Evolutionary conservation across 2,888 invertebrate genomes (phyloP), one percentile per base, ranked within the genome.

Genomic region (Pecten maximus): DNA sequence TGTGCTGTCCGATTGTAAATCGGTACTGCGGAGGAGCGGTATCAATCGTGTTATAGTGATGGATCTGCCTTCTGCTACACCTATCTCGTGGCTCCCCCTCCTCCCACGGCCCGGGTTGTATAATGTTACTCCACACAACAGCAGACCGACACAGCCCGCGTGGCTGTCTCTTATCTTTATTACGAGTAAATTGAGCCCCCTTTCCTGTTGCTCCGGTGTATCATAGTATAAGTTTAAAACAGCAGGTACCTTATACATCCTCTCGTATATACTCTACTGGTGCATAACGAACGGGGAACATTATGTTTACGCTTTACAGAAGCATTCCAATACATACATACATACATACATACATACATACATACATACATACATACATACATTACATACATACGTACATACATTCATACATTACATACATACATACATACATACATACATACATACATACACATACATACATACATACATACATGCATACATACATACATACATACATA

Each of bases 111-210:
- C 35, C 74, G 8, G 28, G 35, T 74, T 74, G 74, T 74, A 74
- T 74, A 74, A 74, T 35, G 16, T 74, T 74, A 28, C 74, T 74
- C 74, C 74, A 74, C 74, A 35, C 54, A 54, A 54, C 54, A 19
- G n/a, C n/a, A 54, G 23, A 54, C 54, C 54, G 54, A 54, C 74
- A 74, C 74, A 23, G 74, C 74, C 74, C 28, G 74, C 16, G 74
- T 35, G 74, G 74, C 74, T 8, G 28, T 35, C 12, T 74, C 74
- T 74, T 74, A 74, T 74, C 74, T 74, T 74, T 74, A 74, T 74
- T 74, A 74, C 74, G 15, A 74, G 74, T 74, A 74, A 74, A 74
- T 74, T 74, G 74, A 74, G 35, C 74, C 74, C 19, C 74, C 74
- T 74, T 35, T 74, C 35, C 74, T 74, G 74, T 74, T 74, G 35